Base-by-base conservation (phyloP, 2,113 vertebrate species). In the Dendropsophus ebraccatus region DNA sequence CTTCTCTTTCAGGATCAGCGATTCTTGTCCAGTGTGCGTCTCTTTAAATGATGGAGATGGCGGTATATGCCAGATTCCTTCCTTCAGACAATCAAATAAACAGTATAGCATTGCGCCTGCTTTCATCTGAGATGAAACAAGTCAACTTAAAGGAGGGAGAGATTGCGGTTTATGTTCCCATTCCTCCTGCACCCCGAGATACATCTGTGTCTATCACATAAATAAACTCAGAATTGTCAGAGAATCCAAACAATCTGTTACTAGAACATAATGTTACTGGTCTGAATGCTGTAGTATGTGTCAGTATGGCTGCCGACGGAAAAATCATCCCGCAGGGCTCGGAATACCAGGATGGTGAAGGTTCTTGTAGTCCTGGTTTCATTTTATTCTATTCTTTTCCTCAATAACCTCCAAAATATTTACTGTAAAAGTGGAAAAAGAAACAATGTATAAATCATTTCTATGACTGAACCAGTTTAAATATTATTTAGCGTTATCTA, bases 51-150 rank as follows among this genome's bases (percentile, higher is more conserved):
- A 56, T 58, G 49, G 28, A 52, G 49, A 11, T 79, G 76, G 52
- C 32, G 41, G 41, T 74, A 74, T 25, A 49, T 74, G 72, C 25
- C 72, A 47, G 72, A 74, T 74, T 74, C 72, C 72, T 74, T 49
- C 41, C 41, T 25, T 21, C 72, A 74, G 72, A 74, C 41, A 74
- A 74, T 74, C 21, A 74, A 45, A 74, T 74, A 74, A 79, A 79
- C 52, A 58, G 19, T 37, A 35, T 35, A 58, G 28, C 32, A 6
- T 21, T 35, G 30, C 11, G 21, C 30, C 5, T n/a, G 52, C 52
- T 79, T 79, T 79, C 14, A 79, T 79, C 76, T 12, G 9, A 35
- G 49, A 78, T 23, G 28, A 78, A 78, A 56, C 75, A 56, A 76
- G n/a, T 28, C 52, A 77, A 35, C 17, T 23, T n/a, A 25, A 45